phyloP scores from a whole-genome alignment of 2,797 vertebrate genomes.

The Octomys mimax region DNA sequence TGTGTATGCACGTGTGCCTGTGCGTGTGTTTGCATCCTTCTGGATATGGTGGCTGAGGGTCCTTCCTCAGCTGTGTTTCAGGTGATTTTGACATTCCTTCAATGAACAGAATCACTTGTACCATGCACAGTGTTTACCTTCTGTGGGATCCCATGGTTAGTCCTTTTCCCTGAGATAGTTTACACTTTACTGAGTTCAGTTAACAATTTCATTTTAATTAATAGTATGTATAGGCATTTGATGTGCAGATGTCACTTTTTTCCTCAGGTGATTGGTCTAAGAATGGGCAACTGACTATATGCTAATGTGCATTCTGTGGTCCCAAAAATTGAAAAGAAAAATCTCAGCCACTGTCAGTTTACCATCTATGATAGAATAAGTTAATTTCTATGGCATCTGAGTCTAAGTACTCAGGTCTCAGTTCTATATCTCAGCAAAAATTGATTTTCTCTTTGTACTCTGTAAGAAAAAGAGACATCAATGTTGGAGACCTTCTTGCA shows the following conservation, averaged over 20 bases:
- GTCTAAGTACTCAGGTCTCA: conserved; percentile 17
- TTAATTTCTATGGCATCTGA: conserved; percentile 46
- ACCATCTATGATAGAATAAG: not conserved
- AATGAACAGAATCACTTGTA: conserved; percentile 43
- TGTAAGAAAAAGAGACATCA: conserved; percentile 48
- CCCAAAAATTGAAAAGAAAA: conserved; percentile 4
- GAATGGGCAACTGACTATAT: not conserved
- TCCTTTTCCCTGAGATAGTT: not conserved
- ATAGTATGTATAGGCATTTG: not conserved
- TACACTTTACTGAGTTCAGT: not conserved
- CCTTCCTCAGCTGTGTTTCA: conserved; percentile 7
- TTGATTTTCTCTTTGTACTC: conserved; percentile 35
- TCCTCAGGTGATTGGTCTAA: not conserved
- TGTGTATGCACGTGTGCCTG: not conserved
- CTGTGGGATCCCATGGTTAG: not conserved
- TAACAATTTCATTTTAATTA: not conserved
- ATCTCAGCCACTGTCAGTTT: not conserved
- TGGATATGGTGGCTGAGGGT: not conserved
- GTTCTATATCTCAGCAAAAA: conserved; percentile 1
- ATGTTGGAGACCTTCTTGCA: conserved; percentile 29
- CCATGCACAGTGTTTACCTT: conserved; percentile 26
- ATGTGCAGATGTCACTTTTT: not conserved
- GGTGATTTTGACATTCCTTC: conserved; percentile 28
- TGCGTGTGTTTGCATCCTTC: not conserved
- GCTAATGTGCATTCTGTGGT: not conserved